Conservation (phyloP, 2,113 vertebrate genomes). For the Oncorhynchus nerka region DNA sequence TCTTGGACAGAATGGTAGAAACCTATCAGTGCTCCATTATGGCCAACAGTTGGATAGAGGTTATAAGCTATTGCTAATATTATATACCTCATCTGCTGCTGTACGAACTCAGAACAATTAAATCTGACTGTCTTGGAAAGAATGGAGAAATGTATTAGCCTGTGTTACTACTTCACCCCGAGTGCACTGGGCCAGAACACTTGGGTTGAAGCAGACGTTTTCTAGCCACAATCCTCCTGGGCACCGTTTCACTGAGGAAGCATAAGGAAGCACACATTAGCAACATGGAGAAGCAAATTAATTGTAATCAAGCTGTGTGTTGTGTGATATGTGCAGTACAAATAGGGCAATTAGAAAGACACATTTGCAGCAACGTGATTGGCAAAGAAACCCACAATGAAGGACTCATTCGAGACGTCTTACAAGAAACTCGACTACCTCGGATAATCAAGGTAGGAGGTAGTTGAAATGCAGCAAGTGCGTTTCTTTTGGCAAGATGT, state of each 20-base stretch:
- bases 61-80: neutral
- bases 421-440: no score
- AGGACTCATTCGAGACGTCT: constrained; percentile 38
- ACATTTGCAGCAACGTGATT: constrained; percentile 52
- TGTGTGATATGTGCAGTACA: constrained; percentile 28
- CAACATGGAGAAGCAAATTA: neutral
- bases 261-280: neutral
- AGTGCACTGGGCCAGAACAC: neutral
- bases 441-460: no score
- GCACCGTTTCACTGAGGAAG: neutral
- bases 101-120: no score
- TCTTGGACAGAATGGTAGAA: no score
- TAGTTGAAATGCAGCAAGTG: neutral
- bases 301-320: neutral
- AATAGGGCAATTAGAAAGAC: constrained; percentile 52
- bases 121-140: no score
- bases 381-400: constrained; percentile 43
- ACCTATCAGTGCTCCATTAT: no score
- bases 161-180: no score
- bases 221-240: neutral
- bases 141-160: no score
- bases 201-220: neutral
- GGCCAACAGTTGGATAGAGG: neutral
- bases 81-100: no score
- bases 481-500: neutral